Base-by-base conservation (phyloP, 1,140 invertebrate species). In the Oryctes rhinoceros region DNA sequence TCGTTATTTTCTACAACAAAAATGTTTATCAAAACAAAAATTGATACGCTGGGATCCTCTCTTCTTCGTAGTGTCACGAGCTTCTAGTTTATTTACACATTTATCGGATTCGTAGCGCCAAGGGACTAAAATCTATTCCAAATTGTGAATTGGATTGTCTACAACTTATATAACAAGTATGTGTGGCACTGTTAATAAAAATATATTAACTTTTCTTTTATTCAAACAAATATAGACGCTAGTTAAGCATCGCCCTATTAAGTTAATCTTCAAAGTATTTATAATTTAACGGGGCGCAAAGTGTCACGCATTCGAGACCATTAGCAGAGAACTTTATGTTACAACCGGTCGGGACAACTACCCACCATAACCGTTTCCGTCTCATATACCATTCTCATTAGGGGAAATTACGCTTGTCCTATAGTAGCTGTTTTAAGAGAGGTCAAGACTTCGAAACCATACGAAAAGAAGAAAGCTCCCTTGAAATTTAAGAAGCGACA, bases 331-430 rank as follows among this genome's bases (percentile, higher is more conserved):
- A 59, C 53, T 59, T 59, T 59, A 59, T 59, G 53, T 59, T 15
- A 4, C 15, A 59, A 2, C 53, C 53, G 53, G 15, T 15, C 18
- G 53, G 53, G n/a, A 59, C 53, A 59, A 59, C 53, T 59, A 59
- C 53, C 53, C 53, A 59, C 53, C 53, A 59, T 59, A 59, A 59
- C 53, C 53, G 53, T 59, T 59, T 59, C 53, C 53, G 53, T n/a
- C 53, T 59, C 53, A 59, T 59, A 59, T 59, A 59, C 53, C 53
- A 59, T 59, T 59, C 53, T 59, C 53, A 59, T 59, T 59, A 59
- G 53, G 53, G 53, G 53, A 59, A 59, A 59, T 59, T 59, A 59
- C 53, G 15, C 18, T 18, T 18, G 53, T 59, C 53, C 53, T 18
- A 59, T 59, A n/a, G 53, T 59, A 18, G 15, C 15, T 18, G 53